Evolutionary conservation across 2,113 vertebrate genomes (phyloP), one percentile per base, ranked within the genome.

Genomic region (Orientallactaga bullata): DNA sequence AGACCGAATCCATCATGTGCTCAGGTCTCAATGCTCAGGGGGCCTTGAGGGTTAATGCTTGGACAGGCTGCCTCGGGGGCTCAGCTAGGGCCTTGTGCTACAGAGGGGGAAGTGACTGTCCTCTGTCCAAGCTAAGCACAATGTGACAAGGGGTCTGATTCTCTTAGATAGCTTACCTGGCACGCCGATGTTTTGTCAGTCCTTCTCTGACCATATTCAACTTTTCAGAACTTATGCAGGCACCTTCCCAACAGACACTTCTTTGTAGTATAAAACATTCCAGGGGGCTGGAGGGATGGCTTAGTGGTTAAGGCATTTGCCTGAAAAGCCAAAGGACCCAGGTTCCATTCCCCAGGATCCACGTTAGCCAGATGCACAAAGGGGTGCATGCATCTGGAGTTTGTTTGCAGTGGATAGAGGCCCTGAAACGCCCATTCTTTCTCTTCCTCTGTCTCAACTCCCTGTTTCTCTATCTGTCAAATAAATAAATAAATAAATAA

Each of bases 21-120:
- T 73, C 80, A 89, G 96, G 82, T 47, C 10, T 0, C 63, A 91
- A 90, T 55, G 39, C 91, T 84, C 84, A 47, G 42, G 82, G 69
- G 91, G 69, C 93, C 96, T 96, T 95, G 82, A 93, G 93, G 90
- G 96, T 97, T 89, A 96, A 94, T 86, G 63, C 95, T 71, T 93
- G 95, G 95, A 82, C 93, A 42, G 79, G 68, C 90, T 91, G 80
- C 93, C 90, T 95, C 10, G 12, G 2, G 9, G 51, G 16, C 16
- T 1, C 30, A 12, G 3, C 0, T 85, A 94, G 95, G 9, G 21
- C 11, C 30, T 76, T 23, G 26, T 1, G 15, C 42, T 32, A n/a
- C 0, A 2, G 39, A 77, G 7, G 1, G 69, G 4, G 39, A 18
- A 23, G 8, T 0, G 8, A 7, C 8, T 35, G 11, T 7, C 20